phyloP scores from a whole-genome alignment of 1,140 invertebrate genomes.

The Drosophila subobscura region DNA sequence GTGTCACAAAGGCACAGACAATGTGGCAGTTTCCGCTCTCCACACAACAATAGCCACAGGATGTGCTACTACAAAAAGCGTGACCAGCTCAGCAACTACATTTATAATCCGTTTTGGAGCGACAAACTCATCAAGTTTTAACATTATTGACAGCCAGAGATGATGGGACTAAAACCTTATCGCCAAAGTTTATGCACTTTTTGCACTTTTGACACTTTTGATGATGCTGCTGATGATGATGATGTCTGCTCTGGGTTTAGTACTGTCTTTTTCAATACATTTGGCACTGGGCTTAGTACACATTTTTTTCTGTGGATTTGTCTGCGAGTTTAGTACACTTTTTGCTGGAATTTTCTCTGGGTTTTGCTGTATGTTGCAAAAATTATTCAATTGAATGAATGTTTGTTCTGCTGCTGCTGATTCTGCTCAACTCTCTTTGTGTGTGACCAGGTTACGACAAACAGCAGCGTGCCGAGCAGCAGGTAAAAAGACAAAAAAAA shows the following conservation, averaged over 20 bases:
- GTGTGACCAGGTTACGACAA: constrained; percentile 68
- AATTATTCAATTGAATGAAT: constrained; percentile 76
- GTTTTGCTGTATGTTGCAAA: constrained; percentile 5
- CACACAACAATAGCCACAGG: constrained; percentile 37
- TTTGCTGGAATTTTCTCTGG: neutral
- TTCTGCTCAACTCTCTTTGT: constrained; percentile 50
- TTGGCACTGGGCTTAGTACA: neutral
- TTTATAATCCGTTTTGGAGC: constrained; percentile 48
- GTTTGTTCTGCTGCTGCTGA: constrained; percentile 62
- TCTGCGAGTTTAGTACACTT: too few species aligned
- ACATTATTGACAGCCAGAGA: constrained; percentile 53
- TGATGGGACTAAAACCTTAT: constrained; percentile 30
- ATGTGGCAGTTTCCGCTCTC: constrained; percentile 49
- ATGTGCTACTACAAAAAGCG: constrained; percentile 32
- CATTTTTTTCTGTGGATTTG: neutral
- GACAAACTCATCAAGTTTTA: constrained; percentile 66
- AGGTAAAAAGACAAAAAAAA: neutral
- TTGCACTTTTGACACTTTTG: constrained; percentile 56
- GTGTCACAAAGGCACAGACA: constrained; percentile 61
- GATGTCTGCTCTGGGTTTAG: constrained; percentile 14
- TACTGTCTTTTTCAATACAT: neutral
- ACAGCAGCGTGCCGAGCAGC: constrained; percentile 13
- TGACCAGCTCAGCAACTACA: constrained; percentile 48
- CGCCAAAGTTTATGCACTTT: constrained; percentile 63
- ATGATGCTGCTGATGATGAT: constrained; percentile 43